Evolutionary conservation across 2,797 vertebrate species (phyloP).

Genomic region (Rhinella marina): DNA sequence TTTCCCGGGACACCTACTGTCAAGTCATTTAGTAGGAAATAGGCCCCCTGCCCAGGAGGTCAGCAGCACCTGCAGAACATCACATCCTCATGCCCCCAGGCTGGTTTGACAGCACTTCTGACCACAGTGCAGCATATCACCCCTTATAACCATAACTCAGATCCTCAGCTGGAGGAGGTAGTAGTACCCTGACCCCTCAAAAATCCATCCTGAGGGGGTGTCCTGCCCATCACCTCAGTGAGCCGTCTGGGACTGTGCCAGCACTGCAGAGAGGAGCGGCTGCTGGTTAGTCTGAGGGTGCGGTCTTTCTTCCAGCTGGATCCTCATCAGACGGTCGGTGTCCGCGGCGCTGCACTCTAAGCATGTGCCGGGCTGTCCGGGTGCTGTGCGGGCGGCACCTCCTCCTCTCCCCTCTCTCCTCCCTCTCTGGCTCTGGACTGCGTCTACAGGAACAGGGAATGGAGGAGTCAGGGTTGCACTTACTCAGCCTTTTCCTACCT

Average conservation of each 20-base stretch:
- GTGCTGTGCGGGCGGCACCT: conserved; percentile 39
- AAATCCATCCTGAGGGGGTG: neutral
- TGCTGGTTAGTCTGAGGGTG: neutral
- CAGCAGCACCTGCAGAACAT: neutral
- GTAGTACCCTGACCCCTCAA: too few species aligned
- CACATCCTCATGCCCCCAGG: neutral
- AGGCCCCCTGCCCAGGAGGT: neutral
- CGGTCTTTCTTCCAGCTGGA: conserved; percentile 8
- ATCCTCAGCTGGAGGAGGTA: too few species aligned
- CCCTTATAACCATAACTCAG: too few species aligned
- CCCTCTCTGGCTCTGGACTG: conserved; percentile 37
- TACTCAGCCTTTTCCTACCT: neutral
- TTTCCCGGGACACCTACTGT: neutral
- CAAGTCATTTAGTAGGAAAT: neutral
- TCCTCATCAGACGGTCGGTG: conserved; percentile 14
- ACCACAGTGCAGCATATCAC: too few species aligned
- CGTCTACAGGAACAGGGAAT: neutral
- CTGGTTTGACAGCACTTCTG: neutral
- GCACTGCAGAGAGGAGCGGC: conserved; percentile 42
- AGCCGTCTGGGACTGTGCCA: conserved; percentile 43
- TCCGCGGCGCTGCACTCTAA: neutral
- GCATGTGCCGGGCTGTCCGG: conserved; percentile 22
- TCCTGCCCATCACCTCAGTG: neutral
- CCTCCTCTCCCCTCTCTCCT: conserved; percentile 11
- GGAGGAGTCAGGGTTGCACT: neutral